These are phyloP conservation scores for Schizopygopsis malacanthus DNA, from an alignment of 2,797 vertebrate genomes.

Conservation along the genomic window DNA sequence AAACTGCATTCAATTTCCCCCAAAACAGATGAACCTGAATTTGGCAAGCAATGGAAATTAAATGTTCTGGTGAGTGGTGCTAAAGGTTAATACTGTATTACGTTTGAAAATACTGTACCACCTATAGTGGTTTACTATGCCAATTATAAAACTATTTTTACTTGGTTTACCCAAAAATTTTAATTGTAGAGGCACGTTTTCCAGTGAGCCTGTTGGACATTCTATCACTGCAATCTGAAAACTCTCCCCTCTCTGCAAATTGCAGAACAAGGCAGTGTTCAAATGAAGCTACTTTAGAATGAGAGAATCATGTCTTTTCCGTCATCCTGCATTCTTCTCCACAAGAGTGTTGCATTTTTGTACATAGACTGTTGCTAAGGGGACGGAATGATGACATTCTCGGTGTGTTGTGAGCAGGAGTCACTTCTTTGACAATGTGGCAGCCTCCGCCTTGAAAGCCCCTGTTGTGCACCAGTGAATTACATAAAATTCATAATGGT, in stretches of 20 bases:
- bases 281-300: background rate
- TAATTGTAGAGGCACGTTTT: background rate
- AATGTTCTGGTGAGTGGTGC: background rate
- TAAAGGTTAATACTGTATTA: background rate
- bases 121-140: background rate
- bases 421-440: slow-evolving; percentile 30
- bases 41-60: background rate
- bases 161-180: background rate
- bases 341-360: slow-evolving; percentile 6
- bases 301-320: background rate
- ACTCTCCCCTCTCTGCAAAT: background rate
- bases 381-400: background rate
- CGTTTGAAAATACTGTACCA: background rate
- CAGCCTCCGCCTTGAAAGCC: background rate
- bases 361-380: slow-evolving; percentile 40
- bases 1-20: background rate
- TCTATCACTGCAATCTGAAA: background rate
- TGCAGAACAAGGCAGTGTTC: slow-evolving; percentile 23
- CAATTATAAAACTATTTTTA: background rate
- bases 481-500: slow-evolving; percentile 5
- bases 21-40: background rate
- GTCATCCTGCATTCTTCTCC: background rate
- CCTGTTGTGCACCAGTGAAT: background rate
- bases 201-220: background rate
- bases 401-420: background rate